These are phyloP conservation scores for Phenganax marumi DNA, from an alignment of 92 coral and sea anemone species.

Conservation along the genomic window DNA sequence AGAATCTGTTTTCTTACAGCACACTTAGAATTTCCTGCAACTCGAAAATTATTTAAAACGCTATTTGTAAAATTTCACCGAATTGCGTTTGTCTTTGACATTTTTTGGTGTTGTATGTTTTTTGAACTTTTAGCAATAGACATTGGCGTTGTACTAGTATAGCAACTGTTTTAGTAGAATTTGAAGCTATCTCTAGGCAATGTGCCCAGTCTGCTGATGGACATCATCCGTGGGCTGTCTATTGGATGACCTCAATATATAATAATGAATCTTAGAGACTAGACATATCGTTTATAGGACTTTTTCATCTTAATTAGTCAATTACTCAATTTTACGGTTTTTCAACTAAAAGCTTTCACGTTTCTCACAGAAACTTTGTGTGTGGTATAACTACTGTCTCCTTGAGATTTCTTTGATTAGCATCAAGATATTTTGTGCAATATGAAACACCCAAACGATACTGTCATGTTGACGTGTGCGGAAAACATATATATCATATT, in stretches of 20 bases:
- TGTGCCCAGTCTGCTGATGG: background rate
- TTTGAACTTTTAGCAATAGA: too few relatives aligned
- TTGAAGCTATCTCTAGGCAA: too few relatives aligned
- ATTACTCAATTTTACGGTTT: background rate
- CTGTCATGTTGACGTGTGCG: background rate
- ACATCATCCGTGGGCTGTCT: background rate
- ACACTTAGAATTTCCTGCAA: too few relatives aligned
- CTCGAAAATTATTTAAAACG: too few relatives aligned
- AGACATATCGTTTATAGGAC: background rate
- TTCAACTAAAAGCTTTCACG: background rate
- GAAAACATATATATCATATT: background rate
- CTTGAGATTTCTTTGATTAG: conserved; percentile 5
- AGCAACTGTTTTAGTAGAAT: too few relatives aligned
- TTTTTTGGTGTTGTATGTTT: too few relatives aligned
- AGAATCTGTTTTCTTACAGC: too few relatives aligned
- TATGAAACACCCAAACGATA: conserved; percentile 5
- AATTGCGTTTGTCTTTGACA: too few relatives aligned
- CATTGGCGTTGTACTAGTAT: too few relatives aligned
- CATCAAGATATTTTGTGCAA: background rate
- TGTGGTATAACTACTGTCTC: conserved; percentile 1
- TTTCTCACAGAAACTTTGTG: conserved; percentile 10
- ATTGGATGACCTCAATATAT: background rate
- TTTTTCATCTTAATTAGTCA: too few relatives aligned
- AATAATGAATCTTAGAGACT: background rate
- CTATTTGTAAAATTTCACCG: too few relatives aligned